These are phyloP conservation scores for Xyliphius kryptos DNA, from an alignment of 2,113 vertebrate species.

Conservation along the genomic window DNA sequence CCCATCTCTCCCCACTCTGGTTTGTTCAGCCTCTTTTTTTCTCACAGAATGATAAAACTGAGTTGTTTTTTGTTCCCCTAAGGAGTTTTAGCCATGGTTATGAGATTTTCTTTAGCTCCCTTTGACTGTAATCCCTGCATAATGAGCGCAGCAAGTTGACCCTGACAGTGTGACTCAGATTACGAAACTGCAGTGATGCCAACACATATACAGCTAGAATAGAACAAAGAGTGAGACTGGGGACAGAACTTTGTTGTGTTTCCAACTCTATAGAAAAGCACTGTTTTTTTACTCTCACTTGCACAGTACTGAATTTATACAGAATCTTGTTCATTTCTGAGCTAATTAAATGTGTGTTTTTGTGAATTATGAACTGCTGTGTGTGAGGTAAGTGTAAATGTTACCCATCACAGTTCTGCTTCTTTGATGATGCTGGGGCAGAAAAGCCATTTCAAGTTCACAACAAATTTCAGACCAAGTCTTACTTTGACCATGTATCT, in stretches of 20 bases:
- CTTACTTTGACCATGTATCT: too few species aligned
- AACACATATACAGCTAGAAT: conserved; percentile 17
- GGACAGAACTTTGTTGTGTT: neutral
- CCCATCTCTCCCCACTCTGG: too few species aligned
- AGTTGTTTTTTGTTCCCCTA: conserved; percentile 49
- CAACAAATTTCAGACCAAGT: too few species aligned
- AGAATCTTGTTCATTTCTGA: neutral
- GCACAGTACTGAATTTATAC: neutral
- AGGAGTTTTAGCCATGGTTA: conserved; percentile 42
- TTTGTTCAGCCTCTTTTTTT: conserved; percentile 49
- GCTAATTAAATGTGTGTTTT: conserved; percentile 11
- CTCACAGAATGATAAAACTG: conserved; percentile 42
- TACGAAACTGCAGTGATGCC: conserved; percentile 47
- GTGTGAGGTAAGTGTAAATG: too few species aligned
- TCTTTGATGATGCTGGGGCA: too few species aligned
- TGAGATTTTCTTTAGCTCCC: conserved; percentile 46
- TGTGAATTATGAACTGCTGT: conserved; percentile 2
- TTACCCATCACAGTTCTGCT: too few species aligned
- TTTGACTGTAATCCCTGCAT: conserved; percentile 58
- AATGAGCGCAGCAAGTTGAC: conserved; percentile 48
- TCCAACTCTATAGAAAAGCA: neutral
- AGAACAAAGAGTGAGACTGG: neutral
- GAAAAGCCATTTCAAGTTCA: too few species aligned
- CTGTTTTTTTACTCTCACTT: conserved; percentile 7
- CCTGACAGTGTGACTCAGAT: conserved; percentile 45